Evolutionary conservation across 2,113 vertebrate species (phyloP).

Genomic region (Aleadryas rufinucha): DNA sequence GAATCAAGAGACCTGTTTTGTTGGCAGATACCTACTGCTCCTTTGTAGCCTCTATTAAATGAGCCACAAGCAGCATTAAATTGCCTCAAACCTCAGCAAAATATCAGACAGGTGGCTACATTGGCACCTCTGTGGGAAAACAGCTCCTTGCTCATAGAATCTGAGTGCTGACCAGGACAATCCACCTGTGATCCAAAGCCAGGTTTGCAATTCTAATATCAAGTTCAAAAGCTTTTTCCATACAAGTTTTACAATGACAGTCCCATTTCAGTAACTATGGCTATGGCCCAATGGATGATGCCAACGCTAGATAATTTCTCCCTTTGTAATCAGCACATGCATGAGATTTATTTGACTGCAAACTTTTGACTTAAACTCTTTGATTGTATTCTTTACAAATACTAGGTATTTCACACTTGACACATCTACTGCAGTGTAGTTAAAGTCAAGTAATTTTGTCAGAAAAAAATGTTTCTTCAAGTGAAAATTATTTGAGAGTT

Average conservation of each 20-base stretch:
- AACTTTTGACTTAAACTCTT: not conserved
- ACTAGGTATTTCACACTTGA: not conserved
- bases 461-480: not conserved
- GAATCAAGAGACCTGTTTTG: not conserved
- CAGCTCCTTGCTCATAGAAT: fast-evolving
- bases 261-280: not conserved
- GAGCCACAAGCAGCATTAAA: not conserved
- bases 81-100: not conserved
- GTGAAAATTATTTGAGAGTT: not conserved
- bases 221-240: not conserved
- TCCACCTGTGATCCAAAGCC: not conserved
- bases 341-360: not conserved
- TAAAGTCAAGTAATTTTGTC: not conserved
- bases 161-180: not conserved
- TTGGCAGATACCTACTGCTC: not conserved
- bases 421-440: not conserved
- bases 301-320: not conserved
- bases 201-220: not conserved
- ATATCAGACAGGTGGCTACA: not conserved
- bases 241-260: not conserved
- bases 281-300: not conserved
- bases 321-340: not conserved
- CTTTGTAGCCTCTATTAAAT: not conserved
- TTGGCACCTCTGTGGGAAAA: not conserved
- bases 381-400: not conserved